Evolutionary conservation across 2,888 invertebrate genomes (phyloP), one percentile per base, ranked within the genome.

Genomic region (Acronicta psi): DNA sequence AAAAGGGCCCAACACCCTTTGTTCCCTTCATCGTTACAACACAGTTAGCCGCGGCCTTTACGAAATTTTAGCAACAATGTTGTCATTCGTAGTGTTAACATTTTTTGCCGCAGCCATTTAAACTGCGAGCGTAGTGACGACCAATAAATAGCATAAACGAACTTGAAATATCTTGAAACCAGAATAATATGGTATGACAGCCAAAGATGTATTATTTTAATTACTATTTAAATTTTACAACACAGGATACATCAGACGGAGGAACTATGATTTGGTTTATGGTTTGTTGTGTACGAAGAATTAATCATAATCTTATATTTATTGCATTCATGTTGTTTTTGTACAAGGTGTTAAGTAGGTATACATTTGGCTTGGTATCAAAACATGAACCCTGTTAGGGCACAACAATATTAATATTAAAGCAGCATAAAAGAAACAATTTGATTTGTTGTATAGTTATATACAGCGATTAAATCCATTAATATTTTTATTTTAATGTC

Each of bases 131-230:
- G 3, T 34, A 51, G 73, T 78, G 71, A 75, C 55, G 73, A 71
- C 53, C 72, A 77, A 81, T 81, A 80, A 76, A 80, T 82, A 71
- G 54, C 63, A 69, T 65, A 60, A 57, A 38, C 54, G 75, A 69
- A 64, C 73, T 77, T 77, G 69, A 74, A 75, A 75, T 59, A 64
- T 62, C 36, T 52, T 20, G 46, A 54, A 40, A 29, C 14, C 17
- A 36, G 40, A 29, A 17, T 63, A 18, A 51, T 59, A 44, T 59
- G 63, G 56, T 36, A 60, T 66, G 13, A 25, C 13, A 53, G 68
- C 44, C 9, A 9, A 43, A 11, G 16, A 36, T 23, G 2, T 34
- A 43, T n/a, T 17, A 37, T 10, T 42, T n/a, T 34, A 63, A 62
- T 47, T 50, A 45, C 0, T 37, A 44, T 67, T 59, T 67, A 40